Evolutionary conservation across 2,113 vertebrate species (phyloP).

Genomic region (Ophthalmolycus amberensis): DNA sequence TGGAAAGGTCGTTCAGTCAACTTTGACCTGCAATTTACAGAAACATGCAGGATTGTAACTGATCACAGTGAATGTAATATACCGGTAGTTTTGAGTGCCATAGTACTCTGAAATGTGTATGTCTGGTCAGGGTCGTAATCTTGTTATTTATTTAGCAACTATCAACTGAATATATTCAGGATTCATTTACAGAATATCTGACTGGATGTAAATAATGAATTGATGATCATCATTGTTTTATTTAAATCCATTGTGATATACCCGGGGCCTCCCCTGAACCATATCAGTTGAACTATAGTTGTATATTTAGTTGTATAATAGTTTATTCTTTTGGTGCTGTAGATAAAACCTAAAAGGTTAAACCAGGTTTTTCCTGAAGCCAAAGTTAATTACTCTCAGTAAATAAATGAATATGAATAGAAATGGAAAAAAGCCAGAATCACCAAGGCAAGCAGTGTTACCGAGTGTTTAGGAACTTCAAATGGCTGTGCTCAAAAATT

Average conservation of each 20-base stretch:
- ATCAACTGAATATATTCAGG: neutral
- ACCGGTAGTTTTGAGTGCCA: neutral
- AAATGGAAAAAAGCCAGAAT: neutral
- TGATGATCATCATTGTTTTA: neutral
- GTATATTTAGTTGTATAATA: no score
- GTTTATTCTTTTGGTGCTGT: neutral
- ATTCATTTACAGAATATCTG: neutral
- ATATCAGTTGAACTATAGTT: neutral
- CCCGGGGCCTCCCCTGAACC: neutral
- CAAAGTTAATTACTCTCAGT: neutral
- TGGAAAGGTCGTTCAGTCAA: neutral
- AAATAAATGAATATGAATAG: neutral
- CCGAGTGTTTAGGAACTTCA: neutral
- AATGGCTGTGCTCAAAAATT: neutral
- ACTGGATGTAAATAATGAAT: neutral
- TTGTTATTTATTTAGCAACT: neutral
- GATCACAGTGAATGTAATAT: neutral
- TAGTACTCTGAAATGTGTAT: neutral
- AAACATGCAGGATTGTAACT: neutral
- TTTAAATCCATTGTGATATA: neutral
- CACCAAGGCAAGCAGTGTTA: neutral
- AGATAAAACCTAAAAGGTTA: no score
- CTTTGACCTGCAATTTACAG: neutral
- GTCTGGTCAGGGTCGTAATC: neutral
- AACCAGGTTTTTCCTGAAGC: neutral